Evolutionary conservation across 30 jellyfish, hydroid and myxozoan genomes (phyloP).

Genomic region (Aurelia aurita complex sp. Pacific): DNA sequence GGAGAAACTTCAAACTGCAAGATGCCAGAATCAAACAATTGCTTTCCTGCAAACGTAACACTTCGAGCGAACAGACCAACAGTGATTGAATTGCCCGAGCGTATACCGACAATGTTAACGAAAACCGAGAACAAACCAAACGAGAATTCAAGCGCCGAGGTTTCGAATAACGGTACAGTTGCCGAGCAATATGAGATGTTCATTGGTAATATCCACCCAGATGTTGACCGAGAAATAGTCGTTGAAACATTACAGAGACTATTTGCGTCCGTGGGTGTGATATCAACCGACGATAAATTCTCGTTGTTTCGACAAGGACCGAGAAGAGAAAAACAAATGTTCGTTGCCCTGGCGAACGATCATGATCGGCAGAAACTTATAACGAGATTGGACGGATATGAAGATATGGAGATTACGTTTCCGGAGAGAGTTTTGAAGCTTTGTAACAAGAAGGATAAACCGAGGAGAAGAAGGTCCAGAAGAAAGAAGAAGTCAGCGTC

Average conservation of each 20-base stretch:
- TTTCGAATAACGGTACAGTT: background rate
- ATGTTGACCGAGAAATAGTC: constrained; percentile 29
- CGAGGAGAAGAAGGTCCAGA: constrained; percentile 18
- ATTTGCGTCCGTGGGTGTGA: constrained; percentile 40
- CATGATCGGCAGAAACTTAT: constrained; percentile 17
- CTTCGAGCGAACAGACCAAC: too few relatives aligned
- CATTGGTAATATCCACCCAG: constrained; percentile 55
- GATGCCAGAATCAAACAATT: too few relatives aligned
- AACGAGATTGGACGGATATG: constrained; percentile 23
- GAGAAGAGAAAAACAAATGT: constrained; percentile 24
- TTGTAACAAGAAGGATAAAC: constrained; percentile 11
- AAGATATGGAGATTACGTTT: constrained; percentile 11
- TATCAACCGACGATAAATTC: constrained; percentile 18
- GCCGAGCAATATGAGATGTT: constrained; percentile 18
- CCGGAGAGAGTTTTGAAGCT: constrained; percentile 33
- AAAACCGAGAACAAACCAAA: too few relatives aligned
- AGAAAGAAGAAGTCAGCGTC: constrained; percentile 10
- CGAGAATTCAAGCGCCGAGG: background rate
- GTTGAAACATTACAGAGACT: constrained; percentile 26
- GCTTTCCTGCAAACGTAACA: too few relatives aligned
- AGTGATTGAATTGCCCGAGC: too few relatives aligned
- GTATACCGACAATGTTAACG: too few relatives aligned
- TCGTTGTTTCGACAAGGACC: constrained; percentile 34
- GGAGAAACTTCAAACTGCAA: too few relatives aligned
- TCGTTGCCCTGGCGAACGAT: constrained; percentile 13